phyloP scores from a whole-genome alignment of 2,888 invertebrate species.

The Campoplex nolae region DNA sequence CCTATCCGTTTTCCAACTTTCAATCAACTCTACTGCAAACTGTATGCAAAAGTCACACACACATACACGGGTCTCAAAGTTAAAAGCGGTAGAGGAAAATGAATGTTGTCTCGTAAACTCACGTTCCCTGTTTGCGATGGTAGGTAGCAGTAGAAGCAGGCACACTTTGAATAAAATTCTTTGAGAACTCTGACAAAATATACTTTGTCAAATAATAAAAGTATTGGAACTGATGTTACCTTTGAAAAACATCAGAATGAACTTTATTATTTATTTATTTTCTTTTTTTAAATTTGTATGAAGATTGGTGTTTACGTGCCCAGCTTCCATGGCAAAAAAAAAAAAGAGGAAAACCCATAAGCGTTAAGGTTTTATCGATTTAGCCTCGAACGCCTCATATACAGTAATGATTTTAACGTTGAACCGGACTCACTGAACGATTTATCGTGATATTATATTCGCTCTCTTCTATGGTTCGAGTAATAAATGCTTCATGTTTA shows the following conservation, averaged over 20 bases:
- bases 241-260: neutral
- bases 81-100: neutral
- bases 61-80: neutral
- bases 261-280: too few relatives aligned
- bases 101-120: slow-evolving; percentile 3
- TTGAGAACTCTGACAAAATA: neutral
- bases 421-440: slow-evolving; percentile 49
- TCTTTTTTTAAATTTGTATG: too few relatives aligned
- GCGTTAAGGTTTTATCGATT: slow-evolving; percentile 15
- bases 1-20: neutral
- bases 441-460: slow-evolving; percentile 59
- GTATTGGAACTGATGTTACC: neutral
- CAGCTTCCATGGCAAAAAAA: neutral
- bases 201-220: neutral
- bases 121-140: neutral
- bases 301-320: neutral
- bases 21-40: slow-evolving; percentile 15
- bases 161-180: neutral
- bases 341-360: neutral
- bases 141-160: neutral
- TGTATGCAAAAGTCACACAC: neutral
- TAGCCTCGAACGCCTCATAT: slow-evolving; percentile 21
- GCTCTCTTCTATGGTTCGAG: slow-evolving; percentile 23
- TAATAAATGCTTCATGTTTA: slow-evolving; percentile 61
- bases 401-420: slow-evolving; percentile 49